phyloP scores from a whole-genome alignment of 2,888 invertebrate genomes.

The Physocephala rufipes region DNA sequence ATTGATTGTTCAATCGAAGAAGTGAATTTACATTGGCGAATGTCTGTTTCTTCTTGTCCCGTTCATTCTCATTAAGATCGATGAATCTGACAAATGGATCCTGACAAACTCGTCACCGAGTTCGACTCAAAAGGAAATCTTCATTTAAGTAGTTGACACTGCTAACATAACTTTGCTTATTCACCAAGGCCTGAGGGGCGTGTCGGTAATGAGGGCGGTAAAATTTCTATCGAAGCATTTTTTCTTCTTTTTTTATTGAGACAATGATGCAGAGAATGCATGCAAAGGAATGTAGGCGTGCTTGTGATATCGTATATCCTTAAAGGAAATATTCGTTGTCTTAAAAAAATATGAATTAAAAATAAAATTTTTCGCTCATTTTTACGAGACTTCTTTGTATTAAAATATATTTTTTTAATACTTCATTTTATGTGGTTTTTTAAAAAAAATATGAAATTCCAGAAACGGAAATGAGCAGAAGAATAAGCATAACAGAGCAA shows the following conservation, averaged over 20 bases:
- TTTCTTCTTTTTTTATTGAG: background rate
- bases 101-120: too few species aligned
- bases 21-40: background rate
- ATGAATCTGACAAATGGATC: too few species aligned
- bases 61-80: background rate
- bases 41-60: background rate
- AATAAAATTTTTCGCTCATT: too few species aligned
- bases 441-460: conserved; percentile 2
- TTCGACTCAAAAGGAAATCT: too few species aligned
- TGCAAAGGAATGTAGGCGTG: too few species aligned
- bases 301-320: too few species aligned
- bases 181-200: background rate
- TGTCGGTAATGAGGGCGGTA: background rate
- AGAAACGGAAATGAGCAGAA: conserved; percentile 30
- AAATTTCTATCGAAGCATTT: background rate
- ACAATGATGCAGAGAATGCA: too few species aligned
- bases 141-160: too few species aligned
- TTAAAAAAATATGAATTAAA: too few species aligned
- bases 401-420: conserved; percentile 4
- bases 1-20: background rate
- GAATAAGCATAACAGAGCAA: conserved; percentile 30
- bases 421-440: background rate
- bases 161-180: background rate
- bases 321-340: too few species aligned
- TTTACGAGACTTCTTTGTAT: too few species aligned